phyloP scores from a whole-genome alignment of 2,797 vertebrate species.

The Microctenopoma stevenorrisi region DNA sequence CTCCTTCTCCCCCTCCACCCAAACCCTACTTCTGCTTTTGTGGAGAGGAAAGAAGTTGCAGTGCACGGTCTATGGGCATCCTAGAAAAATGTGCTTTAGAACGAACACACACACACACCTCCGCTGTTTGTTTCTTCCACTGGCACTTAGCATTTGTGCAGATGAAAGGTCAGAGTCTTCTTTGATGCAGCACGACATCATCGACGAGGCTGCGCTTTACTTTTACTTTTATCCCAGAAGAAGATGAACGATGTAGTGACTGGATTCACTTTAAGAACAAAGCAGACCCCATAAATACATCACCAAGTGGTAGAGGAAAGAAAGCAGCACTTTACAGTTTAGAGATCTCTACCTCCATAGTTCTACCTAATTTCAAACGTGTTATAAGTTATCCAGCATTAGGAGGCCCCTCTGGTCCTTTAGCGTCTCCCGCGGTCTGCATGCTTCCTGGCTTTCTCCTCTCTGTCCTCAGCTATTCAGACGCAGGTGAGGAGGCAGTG shows the following conservation, averaged over 20 bases:
- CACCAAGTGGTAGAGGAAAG: slow-evolving; percentile 28
- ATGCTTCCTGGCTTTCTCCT: background rate
- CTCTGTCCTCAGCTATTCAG: slow-evolving; percentile 42
- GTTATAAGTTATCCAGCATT: slow-evolving; percentile 49
- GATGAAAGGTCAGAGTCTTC: slow-evolving; percentile 28
- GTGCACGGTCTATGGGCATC: slow-evolving; percentile 26
- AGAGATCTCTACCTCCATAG: slow-evolving; percentile 22
- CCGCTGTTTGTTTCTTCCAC: slow-evolving; percentile 47
- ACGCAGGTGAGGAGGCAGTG: slow-evolving; percentile 19
- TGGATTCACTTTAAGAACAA: slow-evolving; percentile 20
- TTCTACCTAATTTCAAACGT: slow-evolving; percentile 22
- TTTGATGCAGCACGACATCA: slow-evolving; percentile 10
- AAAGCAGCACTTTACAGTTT: slow-evolving; percentile 70
- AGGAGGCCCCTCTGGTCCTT: slow-evolving; percentile 30
- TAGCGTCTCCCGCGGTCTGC: background rate
- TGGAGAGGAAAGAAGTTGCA: slow-evolving; percentile 26
- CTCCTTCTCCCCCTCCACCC: background rate
- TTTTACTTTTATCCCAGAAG: slow-evolving; percentile 16
- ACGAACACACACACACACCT: slow-evolving; percentile 39
- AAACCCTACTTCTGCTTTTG: background rate
- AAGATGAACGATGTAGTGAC: slow-evolving; percentile 21
- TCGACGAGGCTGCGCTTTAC: slow-evolving; percentile 13
- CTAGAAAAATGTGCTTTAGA: slow-evolving; percentile 55
- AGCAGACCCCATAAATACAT: slow-evolving; percentile 23
- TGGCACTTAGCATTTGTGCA: slow-evolving; percentile 63